Conservation (phyloP, 2,113 vertebrate genomes). For the Poeciliopsis retropinna region DNA sequence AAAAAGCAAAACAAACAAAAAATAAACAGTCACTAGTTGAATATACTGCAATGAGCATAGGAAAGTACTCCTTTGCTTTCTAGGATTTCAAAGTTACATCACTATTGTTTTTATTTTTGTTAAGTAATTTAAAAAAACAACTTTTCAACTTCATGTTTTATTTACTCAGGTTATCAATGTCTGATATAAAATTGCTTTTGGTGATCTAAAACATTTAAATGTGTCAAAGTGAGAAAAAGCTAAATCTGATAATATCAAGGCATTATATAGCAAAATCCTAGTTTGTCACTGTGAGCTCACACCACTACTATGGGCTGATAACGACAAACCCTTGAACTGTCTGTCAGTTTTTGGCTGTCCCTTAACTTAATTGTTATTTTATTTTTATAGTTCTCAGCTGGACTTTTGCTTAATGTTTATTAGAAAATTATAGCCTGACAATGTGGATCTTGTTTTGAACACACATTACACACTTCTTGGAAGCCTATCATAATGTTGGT, state of each 20-base stretch:
- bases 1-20: background rate
- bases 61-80: background rate
- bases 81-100: background rate
- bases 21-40: background rate
- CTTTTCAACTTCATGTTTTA: background rate
- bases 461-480: constrained; percentile 2
- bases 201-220: background rate
- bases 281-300: background rate
- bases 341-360: background rate
- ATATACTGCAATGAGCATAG: background rate
- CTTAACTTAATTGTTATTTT: background rate
- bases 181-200: background rate
- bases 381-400: background rate
- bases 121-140: background rate
- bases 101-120: background rate
- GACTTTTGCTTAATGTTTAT: background rate
- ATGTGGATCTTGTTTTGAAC: background rate
- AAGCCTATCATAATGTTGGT: background rate
- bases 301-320: background rate
- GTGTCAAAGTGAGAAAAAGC: background rate
- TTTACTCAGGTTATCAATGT: too few relatives aligned
- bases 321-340: background rate
- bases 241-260: too few relatives aligned
- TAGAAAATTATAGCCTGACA: background rate
- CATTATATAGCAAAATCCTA: too few relatives aligned